Evolutionary conservation across 2,888 invertebrate species (phyloP).

Genomic region (Ditula angustiorana): DNA sequence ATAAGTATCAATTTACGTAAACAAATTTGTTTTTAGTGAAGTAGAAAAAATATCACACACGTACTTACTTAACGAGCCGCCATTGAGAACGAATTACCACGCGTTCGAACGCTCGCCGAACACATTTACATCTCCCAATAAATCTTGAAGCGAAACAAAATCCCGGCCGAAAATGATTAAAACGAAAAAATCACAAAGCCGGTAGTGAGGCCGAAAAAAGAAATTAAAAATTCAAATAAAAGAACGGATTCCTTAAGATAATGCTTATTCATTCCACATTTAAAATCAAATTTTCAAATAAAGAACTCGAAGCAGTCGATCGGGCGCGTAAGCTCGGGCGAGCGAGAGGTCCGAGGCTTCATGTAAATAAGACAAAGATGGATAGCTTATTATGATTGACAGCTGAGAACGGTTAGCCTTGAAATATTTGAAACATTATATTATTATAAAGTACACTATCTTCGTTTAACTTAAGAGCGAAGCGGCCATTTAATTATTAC

Average conservation of each 20-base stretch:
- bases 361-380: conserved; percentile 71
- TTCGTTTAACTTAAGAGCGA: conserved; percentile 70
- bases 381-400: conserved; percentile 85
- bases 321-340: conserved; percentile 67
- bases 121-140: conserved; percentile 77
- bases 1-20: conserved; percentile 61
- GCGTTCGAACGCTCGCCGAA: conserved; percentile 54
- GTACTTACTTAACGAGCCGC: conserved; percentile 16
- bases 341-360: conserved; percentile 60
- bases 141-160: conserved; percentile 70
- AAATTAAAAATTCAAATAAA: conserved; percentile 84
- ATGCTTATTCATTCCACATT: conserved; percentile 86
- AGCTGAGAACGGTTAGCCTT: conserved; percentile 86
- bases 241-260: conserved; percentile 83
- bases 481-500: conserved; percentile 61
- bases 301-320: conserved; percentile 80
- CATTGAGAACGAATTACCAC: conserved; percentile 44
- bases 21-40: conserved; percentile 49
- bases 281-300: conserved; percentile 85
- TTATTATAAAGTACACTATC: conserved; percentile 85
- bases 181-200: conserved; percentile 70
- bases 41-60: conserved; percentile 14
- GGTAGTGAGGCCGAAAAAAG: conserved; percentile 78
- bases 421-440: conserved; percentile 86
- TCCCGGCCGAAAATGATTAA: conserved; percentile 65